A percentile compares a stretch with the other conserved stretches of the same genome.
These are phyloP conservation scores for Microctenopoma steveboyesi DNA, from an alignment of 2,797 vertebrate species.

Conservation along the genomic window DNA sequence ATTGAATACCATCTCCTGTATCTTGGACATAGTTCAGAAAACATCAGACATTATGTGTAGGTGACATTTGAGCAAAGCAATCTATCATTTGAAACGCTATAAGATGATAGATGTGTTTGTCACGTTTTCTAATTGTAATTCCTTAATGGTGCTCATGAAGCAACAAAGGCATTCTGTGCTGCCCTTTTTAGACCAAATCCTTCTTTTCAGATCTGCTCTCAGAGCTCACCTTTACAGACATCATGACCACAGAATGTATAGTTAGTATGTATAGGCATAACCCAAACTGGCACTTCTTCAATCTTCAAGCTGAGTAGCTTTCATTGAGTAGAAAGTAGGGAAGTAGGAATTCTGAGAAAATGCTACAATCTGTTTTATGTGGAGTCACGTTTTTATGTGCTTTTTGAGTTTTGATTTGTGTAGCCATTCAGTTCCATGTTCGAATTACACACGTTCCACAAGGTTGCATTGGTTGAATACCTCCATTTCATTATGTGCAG, in stretches of 20 bases:
- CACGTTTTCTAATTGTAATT: background rate
- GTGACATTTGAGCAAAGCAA: background rate
- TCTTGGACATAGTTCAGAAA: conserved; percentile 8
- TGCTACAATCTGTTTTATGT: conserved; percentile 56
- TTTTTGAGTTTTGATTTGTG: conserved; percentile 72
- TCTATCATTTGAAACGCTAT: background rate
- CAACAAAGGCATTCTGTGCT: conserved; percentile 7
- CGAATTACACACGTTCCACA: conserved; percentile 43
- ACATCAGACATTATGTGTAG: conserved; percentile 4
- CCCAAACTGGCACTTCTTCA: conserved; percentile 3
- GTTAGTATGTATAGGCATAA: conserved; percentile 7
- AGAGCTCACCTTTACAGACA: conserved; percentile 1
- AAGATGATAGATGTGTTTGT: background rate
- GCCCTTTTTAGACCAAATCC: background rate
- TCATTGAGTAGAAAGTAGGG: background rate
- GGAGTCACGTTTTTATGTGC: conserved; percentile 69
- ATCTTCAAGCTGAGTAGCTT: background rate
- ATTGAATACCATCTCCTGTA: conserved; percentile 5
- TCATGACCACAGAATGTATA: conserved; percentile 29
- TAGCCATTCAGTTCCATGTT: conserved; percentile 70
- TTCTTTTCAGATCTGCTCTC: conserved; percentile 18
- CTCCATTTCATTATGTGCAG: conserved; percentile 63
- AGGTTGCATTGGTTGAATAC: conserved; percentile 51
- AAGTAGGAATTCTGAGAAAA: background rate
- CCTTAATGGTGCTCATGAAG: background rate